Conservation (phyloP, 1,140 invertebrate genomes). For the Neodiprion virginianus region DNA sequence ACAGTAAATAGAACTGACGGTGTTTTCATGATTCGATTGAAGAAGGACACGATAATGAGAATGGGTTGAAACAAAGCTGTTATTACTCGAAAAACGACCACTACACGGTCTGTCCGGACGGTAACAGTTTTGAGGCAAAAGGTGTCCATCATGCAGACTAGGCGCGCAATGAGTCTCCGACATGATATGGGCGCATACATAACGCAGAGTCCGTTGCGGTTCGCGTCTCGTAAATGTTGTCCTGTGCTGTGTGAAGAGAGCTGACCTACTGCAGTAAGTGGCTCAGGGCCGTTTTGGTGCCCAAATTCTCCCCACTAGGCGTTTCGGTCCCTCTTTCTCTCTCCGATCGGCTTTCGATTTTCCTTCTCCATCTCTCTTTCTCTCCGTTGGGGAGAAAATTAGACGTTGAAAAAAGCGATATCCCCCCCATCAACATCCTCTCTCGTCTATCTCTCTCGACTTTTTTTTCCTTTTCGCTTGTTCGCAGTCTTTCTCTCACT, state of each 20-base stretch:
- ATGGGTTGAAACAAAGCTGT: too few relatives aligned
- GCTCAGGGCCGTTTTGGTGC: constrained; percentile 59
- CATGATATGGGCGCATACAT: neutral
- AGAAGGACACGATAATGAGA: too few relatives aligned
- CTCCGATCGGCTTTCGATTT: neutral
- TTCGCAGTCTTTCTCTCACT: constrained; percentile 25
- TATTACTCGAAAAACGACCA: too few relatives aligned
- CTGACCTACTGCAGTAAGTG: constrained; percentile 56
- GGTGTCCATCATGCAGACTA: too few relatives aligned
- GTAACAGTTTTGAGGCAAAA: too few relatives aligned
- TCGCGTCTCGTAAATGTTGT: neutral
- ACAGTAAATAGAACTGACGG: too few relatives aligned
- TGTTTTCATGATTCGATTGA: too few relatives aligned
- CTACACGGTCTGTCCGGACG: too few relatives aligned
- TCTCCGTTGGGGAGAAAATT: neutral
- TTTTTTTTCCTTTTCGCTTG: constrained; percentile 21
- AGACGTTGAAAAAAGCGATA: neutral
- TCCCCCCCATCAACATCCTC: constrained; percentile 20
- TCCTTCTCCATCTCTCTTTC: neutral
- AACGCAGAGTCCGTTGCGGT: neutral
- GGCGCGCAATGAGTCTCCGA: neutral
- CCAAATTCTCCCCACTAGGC: constrained; percentile 45
- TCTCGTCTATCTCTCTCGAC: constrained; percentile 13
- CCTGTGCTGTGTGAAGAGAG: constrained; percentile 34
- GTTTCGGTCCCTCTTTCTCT: neutral